A percentile compares a stretch with the other conserved stretches of the same genome.
Evolutionary conservation across 1,140 invertebrate species (phyloP).

Genomic region (Drosophila simulans): DNA sequence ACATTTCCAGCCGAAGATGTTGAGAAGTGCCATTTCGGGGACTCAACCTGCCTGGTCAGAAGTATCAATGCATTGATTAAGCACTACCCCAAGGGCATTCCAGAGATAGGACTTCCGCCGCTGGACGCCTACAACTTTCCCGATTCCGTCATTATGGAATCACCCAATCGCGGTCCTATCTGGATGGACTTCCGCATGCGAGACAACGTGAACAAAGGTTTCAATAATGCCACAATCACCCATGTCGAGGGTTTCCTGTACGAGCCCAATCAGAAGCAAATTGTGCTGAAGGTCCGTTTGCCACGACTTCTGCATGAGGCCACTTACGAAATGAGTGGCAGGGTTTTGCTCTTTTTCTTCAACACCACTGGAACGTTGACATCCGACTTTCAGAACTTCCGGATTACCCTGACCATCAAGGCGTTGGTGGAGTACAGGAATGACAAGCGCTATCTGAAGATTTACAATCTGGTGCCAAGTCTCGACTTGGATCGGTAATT

Average conservation of each 20-base stretch:
- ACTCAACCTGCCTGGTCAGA: slow-evolving; percentile 37
- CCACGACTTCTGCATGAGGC: slow-evolving; percentile 32
- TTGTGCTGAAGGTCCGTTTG: slow-evolving; percentile 18
- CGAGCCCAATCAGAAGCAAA: slow-evolving; percentile 33
- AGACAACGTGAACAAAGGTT: slow-evolving; percentile 19
- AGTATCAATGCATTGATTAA: slow-evolving; percentile 52
- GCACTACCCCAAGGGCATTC: slow-evolving; percentile 56
- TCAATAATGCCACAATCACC: slow-evolving; percentile 41
- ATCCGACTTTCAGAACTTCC: slow-evolving; percentile 58
- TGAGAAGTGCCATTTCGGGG: slow-evolving; percentile 53
- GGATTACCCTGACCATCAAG: slow-evolving; percentile 43
- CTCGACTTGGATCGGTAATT: slow-evolving; percentile 60
- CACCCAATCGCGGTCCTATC: slow-evolving; percentile 19
- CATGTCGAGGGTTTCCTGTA: slow-evolving; percentile 48
- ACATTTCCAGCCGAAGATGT: slow-evolving; percentile 47
- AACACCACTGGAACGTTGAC: slow-evolving; percentile 47
- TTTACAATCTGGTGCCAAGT: slow-evolving; percentile 43
- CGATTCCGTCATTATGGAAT: slow-evolving; percentile 14
- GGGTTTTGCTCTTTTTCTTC: slow-evolving; percentile 18
- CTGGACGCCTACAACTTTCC: slow-evolving; percentile 23
- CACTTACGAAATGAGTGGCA: slow-evolving; percentile 31
- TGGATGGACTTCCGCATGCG: slow-evolving; percentile 46
- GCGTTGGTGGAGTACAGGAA: slow-evolving; percentile 51
- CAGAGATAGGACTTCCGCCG: slow-evolving; percentile 51
- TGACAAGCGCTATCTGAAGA: slow-evolving; percentile 51